A percentile compares a stretch with the other conserved stretches of the same genome.
These are phyloP conservation scores for Picathartes gymnocephalus DNA, from an alignment of 2,113 vertebrate genomes.

Conservation along the genomic window DNA sequence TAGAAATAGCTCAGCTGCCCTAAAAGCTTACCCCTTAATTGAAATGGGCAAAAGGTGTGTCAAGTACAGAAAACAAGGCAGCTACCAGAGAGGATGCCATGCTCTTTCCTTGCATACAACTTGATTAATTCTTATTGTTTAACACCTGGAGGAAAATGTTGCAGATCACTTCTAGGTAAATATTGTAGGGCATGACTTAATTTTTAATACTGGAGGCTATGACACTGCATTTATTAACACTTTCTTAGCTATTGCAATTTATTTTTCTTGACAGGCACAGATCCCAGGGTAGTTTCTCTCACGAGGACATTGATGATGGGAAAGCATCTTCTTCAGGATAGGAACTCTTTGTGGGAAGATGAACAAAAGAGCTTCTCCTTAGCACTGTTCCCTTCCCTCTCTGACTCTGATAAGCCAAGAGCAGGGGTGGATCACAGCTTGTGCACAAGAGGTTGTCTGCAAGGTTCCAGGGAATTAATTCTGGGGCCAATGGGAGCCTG, in stretches of 20 bases:
- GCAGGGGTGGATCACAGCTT: neutral
- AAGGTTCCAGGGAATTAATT: neutral
- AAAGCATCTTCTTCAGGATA: neutral
- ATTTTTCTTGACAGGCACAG: neutral
- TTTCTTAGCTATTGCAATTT: neutral
- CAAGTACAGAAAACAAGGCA: neutral
- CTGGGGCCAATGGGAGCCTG: neutral
- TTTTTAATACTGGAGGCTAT: neutral
- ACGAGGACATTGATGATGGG: neutral
- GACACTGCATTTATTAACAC: neutral
- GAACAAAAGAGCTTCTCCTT: neutral
- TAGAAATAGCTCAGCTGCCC: neutral
- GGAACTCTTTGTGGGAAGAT: neutral
- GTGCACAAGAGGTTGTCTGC: neutral
- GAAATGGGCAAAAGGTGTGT: neutral
- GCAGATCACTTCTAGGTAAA: neutral
- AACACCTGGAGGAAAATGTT: neutral
- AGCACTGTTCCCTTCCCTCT: neutral
- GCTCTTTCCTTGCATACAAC: neutral
- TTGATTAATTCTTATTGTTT: constrained; percentile 1
- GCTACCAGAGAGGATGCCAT: neutral
- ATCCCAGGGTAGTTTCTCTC: neutral
- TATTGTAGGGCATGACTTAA: neutral
- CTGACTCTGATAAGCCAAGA: neutral
- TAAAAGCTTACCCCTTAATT: neutral